Base-by-base conservation (phyloP, 2,888 invertebrate species). In the Agrilus cyanescens region DNA sequence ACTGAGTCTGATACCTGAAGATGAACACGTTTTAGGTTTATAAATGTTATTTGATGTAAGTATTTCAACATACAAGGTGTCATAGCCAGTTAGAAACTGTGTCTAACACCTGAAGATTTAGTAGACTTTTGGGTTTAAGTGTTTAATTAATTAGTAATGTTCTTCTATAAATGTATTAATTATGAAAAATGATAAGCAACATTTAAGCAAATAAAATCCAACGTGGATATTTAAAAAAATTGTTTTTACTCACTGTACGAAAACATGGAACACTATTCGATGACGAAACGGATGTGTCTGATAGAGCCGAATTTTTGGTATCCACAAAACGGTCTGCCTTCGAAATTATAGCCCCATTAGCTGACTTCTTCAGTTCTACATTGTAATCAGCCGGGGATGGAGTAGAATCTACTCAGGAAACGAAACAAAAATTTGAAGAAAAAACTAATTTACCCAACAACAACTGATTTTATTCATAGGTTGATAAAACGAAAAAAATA, bases 321-420 rank as follows among this genome's bases (percentile, higher is more conserved):
- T 68, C 55, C 49, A 51, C 46, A 59, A 69, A 60, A 58, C 66
- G 50, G 58, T 64, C 47, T 55, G 63, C 51, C 57, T 66, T 45
- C 34, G 69, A 60, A 41, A 69, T 66, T 14, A 61, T 54, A n/a
- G 57, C 56, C 33, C 65, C 62, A 54, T 65, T 64, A 7, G 66
- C 55, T 50, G 67, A 69, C 14, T 48, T 57, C 37, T 67, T 67
- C 41, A 63, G 59, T 48, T 67, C 67, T 4, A 72, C 67, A 52
- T 73, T 70, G 47, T 73, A 73, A 4, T 69, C 60, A 30, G 72
- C 70, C 31, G 73, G 73, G 18, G 73, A 69, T 30, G 73, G 73
- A 20, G 66, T 69, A 46, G 64, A 63, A 50, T 63, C 73, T 73
- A 48, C 4, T 60, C 2, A 47, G 12, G 33, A 38, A 16, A 16